These are phyloP conservation scores for Parauchenoglanis ngamensis DNA, from an alignment of 2,797 vertebrate species.

Conservation along the genomic window DNA sequence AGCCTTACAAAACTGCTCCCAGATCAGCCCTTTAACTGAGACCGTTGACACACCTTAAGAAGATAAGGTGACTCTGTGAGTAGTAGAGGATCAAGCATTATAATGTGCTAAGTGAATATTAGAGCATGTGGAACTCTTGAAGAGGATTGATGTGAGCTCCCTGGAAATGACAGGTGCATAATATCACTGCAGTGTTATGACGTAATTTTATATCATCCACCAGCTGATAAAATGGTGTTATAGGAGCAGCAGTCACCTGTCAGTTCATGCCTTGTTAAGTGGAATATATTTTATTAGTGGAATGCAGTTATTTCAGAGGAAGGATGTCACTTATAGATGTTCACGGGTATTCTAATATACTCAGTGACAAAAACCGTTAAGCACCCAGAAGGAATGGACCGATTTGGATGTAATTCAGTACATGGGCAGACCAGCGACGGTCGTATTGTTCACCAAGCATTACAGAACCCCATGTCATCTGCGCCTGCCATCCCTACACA, in stretches of 20 bases:
- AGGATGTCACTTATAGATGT: not conserved
- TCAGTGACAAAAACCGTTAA: too few relatives aligned
- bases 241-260: not conserved
- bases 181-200: not conserved
- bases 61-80: too few relatives aligned
- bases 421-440: too few relatives aligned
- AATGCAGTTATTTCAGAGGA: not conserved
- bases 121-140: not conserved
- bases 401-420: too few relatives aligned
- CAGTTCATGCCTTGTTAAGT: not conserved
- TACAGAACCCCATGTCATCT: too few relatives aligned
- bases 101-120: conserved; percentile 5
- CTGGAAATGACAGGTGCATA: conserved; percentile 15
- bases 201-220: conserved; percentile 18
- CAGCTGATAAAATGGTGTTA: not conserved
- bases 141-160: not conserved
- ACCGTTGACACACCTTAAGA: not conserved
- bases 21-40: conserved; percentile 1
- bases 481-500: too few relatives aligned
- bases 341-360: not conserved
- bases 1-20: conserved; percentile 11
- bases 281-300: not conserved
- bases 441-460: too few relatives aligned
- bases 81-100: not conserved
- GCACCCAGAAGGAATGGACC: too few relatives aligned